phyloP scores from a whole-genome alignment of 2,888 invertebrate genomes.

The Papilio gigon region DNA sequence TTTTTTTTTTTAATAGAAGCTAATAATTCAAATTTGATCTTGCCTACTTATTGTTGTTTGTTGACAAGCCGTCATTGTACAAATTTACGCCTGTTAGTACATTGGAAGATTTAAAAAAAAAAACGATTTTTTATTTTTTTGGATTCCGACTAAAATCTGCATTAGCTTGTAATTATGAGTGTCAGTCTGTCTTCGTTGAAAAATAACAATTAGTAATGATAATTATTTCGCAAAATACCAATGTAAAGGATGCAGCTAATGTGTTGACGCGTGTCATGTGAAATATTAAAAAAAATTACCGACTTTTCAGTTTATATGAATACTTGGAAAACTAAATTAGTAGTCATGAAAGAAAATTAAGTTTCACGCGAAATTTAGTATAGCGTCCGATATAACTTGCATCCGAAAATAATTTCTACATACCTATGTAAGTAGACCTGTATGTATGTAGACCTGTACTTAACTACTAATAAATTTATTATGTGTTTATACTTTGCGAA shows the following conservation, averaged over 20 bases:
- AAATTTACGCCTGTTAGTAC: too few species aligned
- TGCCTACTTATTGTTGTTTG: too few species aligned
- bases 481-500: too few species aligned
- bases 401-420: conserved; percentile 3
- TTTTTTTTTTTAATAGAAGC: too few species aligned
- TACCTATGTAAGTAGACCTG: background rate
- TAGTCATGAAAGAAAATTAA: conserved; percentile 28
- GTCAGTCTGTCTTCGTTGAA: background rate
- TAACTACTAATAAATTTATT: too few species aligned
- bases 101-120: too few species aligned
- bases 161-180: background rate
- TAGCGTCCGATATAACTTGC: conserved; percentile 13
- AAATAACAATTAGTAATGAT: too few species aligned
- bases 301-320: conserved; percentile 13
- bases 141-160: too few species aligned
- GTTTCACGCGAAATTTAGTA: conserved; percentile 19
- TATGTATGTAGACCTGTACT: too few species aligned
- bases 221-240: background rate
- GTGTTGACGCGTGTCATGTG: conserved; percentile 17
- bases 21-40: too few species aligned
- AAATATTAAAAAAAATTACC: conserved; percentile 4
- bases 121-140: too few species aligned
- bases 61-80: too few species aligned
- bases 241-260: conserved; percentile 9
- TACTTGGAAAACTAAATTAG: conserved; percentile 22